Evolutionary conservation across 1,140 invertebrate species (phyloP).

Genomic region (Eupeodes corollae): DNA sequence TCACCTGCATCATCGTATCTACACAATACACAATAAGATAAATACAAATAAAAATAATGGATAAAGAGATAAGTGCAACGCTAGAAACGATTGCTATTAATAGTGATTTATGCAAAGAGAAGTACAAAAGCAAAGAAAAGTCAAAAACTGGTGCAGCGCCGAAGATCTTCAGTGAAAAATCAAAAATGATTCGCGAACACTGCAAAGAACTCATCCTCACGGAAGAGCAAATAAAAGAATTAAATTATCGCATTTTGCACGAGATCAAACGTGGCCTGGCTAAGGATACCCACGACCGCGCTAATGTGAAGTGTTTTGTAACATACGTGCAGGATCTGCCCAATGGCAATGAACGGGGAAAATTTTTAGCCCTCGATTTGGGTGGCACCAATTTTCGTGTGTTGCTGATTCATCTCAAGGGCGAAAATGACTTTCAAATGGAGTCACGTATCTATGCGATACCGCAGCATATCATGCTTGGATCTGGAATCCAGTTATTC

Average conservation of each 20-base stretch:
- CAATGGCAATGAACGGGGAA: conserved; percentile 90
- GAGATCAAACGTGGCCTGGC: conserved; percentile 74
- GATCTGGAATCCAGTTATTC: conserved; percentile 79
- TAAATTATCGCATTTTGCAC: conserved; percentile 63
- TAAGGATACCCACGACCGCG: conserved; percentile 62
- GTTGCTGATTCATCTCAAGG: conserved; percentile 77
- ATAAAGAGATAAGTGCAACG: no score
- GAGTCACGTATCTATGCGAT: conserved; percentile 96
- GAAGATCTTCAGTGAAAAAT: conserved; percentile 20
- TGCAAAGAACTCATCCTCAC: conserved; percentile 74
- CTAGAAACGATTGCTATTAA: no score
- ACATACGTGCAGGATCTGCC: conserved; percentile 96
- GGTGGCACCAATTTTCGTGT: conserved; percentile 99
- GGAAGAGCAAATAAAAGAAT: conserved; percentile 65
- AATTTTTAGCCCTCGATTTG: conserved; percentile 94
- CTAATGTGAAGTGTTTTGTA: conserved; percentile 80
- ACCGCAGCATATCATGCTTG: conserved; percentile 89
- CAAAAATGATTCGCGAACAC: conserved; percentile 65
- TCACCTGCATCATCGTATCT: no score
- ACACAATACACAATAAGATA: no score
- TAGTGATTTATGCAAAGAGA: no score
- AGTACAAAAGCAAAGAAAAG: no score
- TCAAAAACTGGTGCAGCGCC: no score
- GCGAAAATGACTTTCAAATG: conserved; percentile 79
- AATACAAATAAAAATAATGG: no score